Percentiles rank a stretch among this genome's conserved stretches.
Conservation (phyloP, 2,797 vertebrate genomes). For the Sternotherus odoratus region DNA sequence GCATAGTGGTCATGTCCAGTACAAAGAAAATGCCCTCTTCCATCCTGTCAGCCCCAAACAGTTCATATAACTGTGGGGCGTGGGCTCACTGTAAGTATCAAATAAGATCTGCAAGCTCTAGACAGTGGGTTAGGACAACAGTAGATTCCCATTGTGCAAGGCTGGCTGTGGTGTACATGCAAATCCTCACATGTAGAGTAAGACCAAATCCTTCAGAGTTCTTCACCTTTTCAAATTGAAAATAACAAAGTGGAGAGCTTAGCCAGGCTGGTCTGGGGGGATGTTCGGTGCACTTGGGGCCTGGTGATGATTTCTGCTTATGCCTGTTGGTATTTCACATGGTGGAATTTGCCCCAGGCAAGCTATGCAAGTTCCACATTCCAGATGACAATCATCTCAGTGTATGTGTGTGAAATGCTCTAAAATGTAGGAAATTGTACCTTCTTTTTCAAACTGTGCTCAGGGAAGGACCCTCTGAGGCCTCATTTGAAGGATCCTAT, state of each 20-base stretch:
- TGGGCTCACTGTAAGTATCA: not conserved
- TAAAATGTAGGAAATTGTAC: not conserved
- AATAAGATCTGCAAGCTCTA: not conserved
- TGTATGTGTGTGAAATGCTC: fast-evolving
- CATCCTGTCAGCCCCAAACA: not conserved
- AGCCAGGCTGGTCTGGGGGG: not conserved
- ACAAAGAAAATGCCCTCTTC: not conserved
- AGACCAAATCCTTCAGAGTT: not conserved
- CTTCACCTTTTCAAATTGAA: not conserved
- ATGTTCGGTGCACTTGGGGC: not conserved
- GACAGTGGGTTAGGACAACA: not conserved
- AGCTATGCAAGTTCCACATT: not conserved
- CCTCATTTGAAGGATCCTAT: not conserved
- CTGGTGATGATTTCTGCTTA: not conserved
- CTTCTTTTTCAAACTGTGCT: constrained; percentile 4
- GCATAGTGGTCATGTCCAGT: not conserved
- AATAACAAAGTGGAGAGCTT: not conserved
- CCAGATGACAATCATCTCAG: fast-evolving
- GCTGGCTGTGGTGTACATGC: not conserved
- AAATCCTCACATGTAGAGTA: not conserved
- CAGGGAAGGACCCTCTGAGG: not conserved
- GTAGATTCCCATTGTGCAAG: not conserved
- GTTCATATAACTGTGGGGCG: not conserved
- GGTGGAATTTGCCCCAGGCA: not conserved
- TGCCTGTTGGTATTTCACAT: not conserved